These are phyloP conservation scores for Tachyglossus aculeatus DNA, from an alignment of 2,797 vertebrate genomes.

Conservation along the genomic window DNA sequence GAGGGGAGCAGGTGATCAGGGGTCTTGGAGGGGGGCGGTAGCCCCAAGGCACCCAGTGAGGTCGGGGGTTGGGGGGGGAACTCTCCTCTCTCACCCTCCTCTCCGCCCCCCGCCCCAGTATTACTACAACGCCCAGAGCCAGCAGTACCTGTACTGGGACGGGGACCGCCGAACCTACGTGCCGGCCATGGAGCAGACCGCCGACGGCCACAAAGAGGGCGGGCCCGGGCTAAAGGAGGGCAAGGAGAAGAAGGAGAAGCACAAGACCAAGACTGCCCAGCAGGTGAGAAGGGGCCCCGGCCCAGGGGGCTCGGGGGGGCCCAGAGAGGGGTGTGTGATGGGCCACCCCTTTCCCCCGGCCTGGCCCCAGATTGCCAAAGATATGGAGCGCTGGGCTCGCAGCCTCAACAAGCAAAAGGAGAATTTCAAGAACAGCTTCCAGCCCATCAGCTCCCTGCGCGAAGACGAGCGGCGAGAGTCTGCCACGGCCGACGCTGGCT, in stretches of 20 bases:
- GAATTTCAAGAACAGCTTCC: constrained; percentile 84
- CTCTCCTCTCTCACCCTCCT: neutral
- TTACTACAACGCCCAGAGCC: constrained; percentile 87
- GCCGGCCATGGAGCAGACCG: constrained; percentile 78
- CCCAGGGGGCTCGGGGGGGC: neutral
- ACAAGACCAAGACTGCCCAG: constrained; percentile 90
- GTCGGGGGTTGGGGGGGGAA: no score
- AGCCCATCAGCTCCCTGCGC: constrained; percentile 74
- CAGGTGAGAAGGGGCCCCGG: constrained; percentile 74
- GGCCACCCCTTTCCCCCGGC: neutral
- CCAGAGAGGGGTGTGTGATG: no score
- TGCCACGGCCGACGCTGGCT: constrained; percentile 89
- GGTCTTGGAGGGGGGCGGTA: neutral
- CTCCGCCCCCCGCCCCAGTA: constrained; percentile 73
- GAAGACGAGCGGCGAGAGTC: constrained; percentile 85
- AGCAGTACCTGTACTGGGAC: constrained; percentile 93
- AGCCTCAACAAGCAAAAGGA: constrained; percentile 92
- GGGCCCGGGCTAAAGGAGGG: constrained; percentile 64
- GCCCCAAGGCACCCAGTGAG: neutral
- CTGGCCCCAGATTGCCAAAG: constrained; percentile 85
- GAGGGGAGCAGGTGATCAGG: neutral
- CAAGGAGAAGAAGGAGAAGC: constrained; percentile 92
- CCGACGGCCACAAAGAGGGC: constrained; percentile 63
- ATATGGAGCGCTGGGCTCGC: constrained; percentile 94
- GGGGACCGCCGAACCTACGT: constrained; percentile 85